These are phyloP conservation scores for Phaethon lepturus DNA, from an alignment of 2,113 vertebrate genomes.

Conservation along the genomic window DNA sequence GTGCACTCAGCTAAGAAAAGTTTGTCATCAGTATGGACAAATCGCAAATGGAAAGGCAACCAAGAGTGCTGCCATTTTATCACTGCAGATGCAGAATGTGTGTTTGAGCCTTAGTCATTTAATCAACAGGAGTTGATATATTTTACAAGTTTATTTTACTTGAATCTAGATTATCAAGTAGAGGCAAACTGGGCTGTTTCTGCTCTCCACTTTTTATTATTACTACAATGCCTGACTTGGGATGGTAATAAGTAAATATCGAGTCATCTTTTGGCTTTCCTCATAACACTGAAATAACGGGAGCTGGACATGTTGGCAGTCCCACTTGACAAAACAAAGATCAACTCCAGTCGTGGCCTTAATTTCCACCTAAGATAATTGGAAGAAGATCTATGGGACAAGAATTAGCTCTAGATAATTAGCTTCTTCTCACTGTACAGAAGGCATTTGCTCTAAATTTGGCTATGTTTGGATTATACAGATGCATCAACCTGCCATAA, in stretches of 20 bases:
- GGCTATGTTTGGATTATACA: background rate
- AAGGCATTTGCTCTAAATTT: background rate
- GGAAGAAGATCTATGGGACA: background rate
- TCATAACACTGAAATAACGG: background rate
- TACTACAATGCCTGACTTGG: background rate
- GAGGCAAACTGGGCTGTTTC: background rate
- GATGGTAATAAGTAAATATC: background rate
- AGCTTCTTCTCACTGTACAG: background rate
- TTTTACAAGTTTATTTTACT: background rate
- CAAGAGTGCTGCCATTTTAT: background rate
- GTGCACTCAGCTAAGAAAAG: constrained; percentile 30
- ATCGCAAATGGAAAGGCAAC: constrained; percentile 17
- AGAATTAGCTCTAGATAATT: background rate
- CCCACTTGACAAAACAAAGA: background rate
- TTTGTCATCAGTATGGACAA: constrained; percentile 29
- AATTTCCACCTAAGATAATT: background rate
- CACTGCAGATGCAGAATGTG: background rate
- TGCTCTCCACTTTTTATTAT: background rate
- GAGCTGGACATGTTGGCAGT: background rate
- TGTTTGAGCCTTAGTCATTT: background rate
- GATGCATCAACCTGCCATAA: background rate
- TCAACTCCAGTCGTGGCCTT: background rate
- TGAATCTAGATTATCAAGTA: background rate
- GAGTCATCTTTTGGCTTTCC: background rate
- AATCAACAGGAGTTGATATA: background rate